A percentile compares a stretch with the other conserved stretches of the same genome.
Conservation (phyloP, 2,113 vertebrate genomes). For the Marcusenius ussheri region DNA sequence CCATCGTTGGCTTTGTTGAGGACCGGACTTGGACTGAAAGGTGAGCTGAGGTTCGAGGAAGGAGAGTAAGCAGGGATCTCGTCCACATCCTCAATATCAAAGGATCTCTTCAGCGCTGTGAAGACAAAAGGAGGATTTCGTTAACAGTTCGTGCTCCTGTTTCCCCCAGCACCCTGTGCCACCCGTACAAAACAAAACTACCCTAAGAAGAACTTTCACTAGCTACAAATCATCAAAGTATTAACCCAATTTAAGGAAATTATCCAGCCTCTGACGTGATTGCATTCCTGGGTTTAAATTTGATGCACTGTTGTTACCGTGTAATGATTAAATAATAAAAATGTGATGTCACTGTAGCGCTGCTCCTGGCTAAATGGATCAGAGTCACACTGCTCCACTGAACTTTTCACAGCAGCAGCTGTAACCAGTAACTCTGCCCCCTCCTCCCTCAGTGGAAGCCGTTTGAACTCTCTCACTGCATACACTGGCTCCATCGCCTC, state of each 20-base stretch:
- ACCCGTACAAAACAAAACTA: background rate
- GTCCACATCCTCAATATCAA: constrained; percentile 73
- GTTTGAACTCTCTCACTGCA: background rate
- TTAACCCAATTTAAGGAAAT: background rate
- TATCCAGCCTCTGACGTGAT: background rate
- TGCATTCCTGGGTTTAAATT: background rate
- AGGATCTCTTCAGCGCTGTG: constrained; percentile 76
- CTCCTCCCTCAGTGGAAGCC: background rate
- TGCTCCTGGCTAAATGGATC: background rate
- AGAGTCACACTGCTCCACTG: background rate
- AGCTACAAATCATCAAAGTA: background rate
- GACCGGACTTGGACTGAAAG: constrained; percentile 45
- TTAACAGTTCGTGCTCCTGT: background rate
- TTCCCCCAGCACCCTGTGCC: background rate
- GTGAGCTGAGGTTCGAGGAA: constrained; percentile 44
- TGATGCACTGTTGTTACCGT: background rate
- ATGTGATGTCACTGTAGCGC: background rate
- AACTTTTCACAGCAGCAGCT: background rate
- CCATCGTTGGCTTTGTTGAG: constrained; percentile 46
- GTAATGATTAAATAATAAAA: background rate
- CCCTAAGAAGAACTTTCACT: background rate
- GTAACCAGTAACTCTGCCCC: background rate
- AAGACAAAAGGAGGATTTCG: constrained; percentile 24
- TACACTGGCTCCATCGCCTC: background rate
- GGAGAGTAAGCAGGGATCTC: constrained; percentile 51